Conservation (phyloP, 2,797 vertebrate genomes). For the Eurystomus glaucurus region DNA sequence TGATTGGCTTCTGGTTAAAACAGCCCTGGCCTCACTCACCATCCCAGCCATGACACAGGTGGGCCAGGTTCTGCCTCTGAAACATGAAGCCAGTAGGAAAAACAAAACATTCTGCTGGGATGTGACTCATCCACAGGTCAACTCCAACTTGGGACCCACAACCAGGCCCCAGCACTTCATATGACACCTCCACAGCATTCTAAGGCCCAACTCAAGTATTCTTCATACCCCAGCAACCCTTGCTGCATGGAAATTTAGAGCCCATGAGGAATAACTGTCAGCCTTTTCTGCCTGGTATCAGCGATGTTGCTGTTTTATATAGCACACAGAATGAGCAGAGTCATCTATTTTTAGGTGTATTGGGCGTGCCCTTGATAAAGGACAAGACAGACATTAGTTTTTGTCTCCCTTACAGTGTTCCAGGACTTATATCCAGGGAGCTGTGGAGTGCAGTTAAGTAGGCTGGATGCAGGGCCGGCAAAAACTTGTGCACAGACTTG, state of each 20-base stretch:
- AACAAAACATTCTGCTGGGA: no score
- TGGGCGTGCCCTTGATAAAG: neutral
- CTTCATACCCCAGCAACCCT: neutral
- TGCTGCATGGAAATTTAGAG: neutral
- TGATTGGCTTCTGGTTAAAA: no score
- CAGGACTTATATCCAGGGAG: neutral
- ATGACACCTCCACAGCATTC: neutral
- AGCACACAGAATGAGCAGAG: rapidly evolving
- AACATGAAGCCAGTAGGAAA: no score
- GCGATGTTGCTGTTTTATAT: neutral
- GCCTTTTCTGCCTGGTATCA: neutral
- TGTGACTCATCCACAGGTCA: no score
- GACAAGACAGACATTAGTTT: neutral
- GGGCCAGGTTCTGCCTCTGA: no score
- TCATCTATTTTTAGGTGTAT: neutral
- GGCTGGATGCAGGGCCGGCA: neutral
- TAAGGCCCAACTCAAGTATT: neutral
- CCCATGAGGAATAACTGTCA: neutral
- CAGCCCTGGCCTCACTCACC: no score
- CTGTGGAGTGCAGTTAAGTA: neutral
- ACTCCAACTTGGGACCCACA: no score
- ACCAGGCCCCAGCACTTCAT: no score
- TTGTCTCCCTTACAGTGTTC: neutral
- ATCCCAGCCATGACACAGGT: no score
- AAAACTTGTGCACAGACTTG: neutral